Evolutionary conservation across 2,113 vertebrate genomes (phyloP), one percentile per base, ranked within the genome.

Genomic region (Pipra filicauda): DNA sequence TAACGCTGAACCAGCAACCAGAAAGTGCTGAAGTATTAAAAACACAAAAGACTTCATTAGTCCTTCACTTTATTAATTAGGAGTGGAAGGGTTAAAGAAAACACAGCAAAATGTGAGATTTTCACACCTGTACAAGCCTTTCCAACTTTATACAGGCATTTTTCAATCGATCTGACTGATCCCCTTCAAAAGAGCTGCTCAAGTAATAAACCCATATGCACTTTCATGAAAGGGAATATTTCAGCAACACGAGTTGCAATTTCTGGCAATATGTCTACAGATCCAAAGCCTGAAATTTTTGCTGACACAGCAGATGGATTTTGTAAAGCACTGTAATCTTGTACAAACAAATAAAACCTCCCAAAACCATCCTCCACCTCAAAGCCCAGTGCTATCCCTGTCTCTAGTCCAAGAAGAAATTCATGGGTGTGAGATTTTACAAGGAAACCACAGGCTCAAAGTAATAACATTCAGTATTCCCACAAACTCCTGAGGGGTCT

Each of bases 191-290:
- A 92, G 87, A 78, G 72, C 23, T 73, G 55, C 71, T 46, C 26
- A 18, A 94, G 22, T 48, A 82, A 78, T 62, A 85, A 94, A 82
- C 66, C 19, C n/a, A 62, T 39, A 85, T 16, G 24, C 37, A 48
- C 35, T 20, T 79, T 35, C 70, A 95, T 88, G 74, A 96, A 93
- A 91, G 55, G 75, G 89, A 95, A 65, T 96, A 89, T 85, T 94
- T 91, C 67, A 91, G 74, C 70, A 95, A 70, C 49, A 85, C 28
- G 22, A 54, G 58, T 37, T 91, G 49, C 31, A 39, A 49, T 79
- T 89, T 71, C 87, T 76, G 78, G 89, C 62, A 72, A 17, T 41
- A 35, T 30, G 3, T 54, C 66, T 73, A 6, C 21, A 51, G 27
- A 80, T 30, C 31, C 64, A 73, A 59, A 73, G 43, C 46, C 2